Base-by-base conservation (phyloP, 1,140 invertebrate genomes). In the Sycobia sp. region DNA sequence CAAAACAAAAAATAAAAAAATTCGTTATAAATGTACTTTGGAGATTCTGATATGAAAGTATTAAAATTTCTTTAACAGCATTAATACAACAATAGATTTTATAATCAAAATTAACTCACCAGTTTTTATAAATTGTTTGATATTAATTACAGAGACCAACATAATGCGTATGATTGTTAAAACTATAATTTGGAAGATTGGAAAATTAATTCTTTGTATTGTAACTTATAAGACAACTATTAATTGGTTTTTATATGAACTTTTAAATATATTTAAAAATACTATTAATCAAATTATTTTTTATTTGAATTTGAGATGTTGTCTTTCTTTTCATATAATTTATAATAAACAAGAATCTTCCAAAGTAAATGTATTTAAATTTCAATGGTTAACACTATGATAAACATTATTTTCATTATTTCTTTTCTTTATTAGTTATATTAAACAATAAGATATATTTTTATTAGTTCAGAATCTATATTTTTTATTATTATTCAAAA, bases 11-110 rank as follows among this genome's bases (percentile, higher is more conserved):
- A 55, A 47, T 34, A 47, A 55, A 34, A 55, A 18, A 20, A 18
- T 61, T 39, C 46, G 47, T 53, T 54, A 54, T 14, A 47, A 55
- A 39, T 55, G 44, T 47, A 55, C 43, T 62, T 62, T 62, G 51
- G 32, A 62, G 41, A 62, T 62, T 62, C 60, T 29, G 39, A 38
- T 36, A 41, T 32, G 22, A 46, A 3, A 53, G 4, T 16, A 53
- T 46, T 22, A 14, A 29, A 46, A 53, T 34, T 53, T 44, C 23
- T 49, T 29, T 41, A 51, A 60, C 14, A 7, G 57, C 41, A 41
- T 34, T 16, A 50, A 38, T 49, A 54, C 38, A 16, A 44, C 16
- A 46, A 60, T 50, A 27, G 51, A 60, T 41, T 51, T 50, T 60
- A 41, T 60, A 41, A 27, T 11, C 27, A 49, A 60, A n/a, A 51